These are phyloP conservation scores for Pollenia amentaria DNA, from an alignment of 2,888 invertebrate genomes.

Conservation along the genomic window DNA sequence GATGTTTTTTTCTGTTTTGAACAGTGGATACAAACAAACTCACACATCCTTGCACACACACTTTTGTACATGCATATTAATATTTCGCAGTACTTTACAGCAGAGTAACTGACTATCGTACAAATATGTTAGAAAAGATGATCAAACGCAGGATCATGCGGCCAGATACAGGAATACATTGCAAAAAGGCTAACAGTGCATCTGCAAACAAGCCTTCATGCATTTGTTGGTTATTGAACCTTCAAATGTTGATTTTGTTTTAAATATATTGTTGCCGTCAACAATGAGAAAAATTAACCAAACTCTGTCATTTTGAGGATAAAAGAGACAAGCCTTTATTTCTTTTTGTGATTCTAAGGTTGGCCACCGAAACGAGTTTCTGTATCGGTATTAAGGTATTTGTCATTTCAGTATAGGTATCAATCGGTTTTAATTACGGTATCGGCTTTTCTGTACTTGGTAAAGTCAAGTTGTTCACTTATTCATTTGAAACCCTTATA, in stretches of 20 bases:
- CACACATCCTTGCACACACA: constrained; percentile 40
- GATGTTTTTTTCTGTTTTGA: background rate
- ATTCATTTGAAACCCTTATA: too few species aligned
- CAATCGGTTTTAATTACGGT: too few species aligned
- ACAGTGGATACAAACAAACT: background rate
- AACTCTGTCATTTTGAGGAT: constrained; percentile 1
- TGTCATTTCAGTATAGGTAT: too few species aligned
- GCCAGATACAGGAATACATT: background rate
- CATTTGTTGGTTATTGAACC: constrained; percentile 50
- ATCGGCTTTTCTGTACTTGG: too few species aligned
- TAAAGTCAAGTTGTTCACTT: too few species aligned
- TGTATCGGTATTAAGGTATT: too few species aligned
- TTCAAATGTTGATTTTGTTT: background rate
- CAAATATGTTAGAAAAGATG: constrained; percentile 14
- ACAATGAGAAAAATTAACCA: background rate
- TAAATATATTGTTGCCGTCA: background rate
- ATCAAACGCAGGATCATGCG: background rate
- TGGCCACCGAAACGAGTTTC: too few species aligned
- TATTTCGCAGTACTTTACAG: background rate
- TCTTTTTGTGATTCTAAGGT: too few species aligned
- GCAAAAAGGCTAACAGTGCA: background rate
- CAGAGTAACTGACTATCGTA: background rate
- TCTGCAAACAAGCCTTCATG: constrained; percentile 19
- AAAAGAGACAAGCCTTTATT: background rate
- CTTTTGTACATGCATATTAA: background rate